A percentile compares a stretch with the other conserved stretches of the same genome.
Conservation (phyloP, 2,888 invertebrate genomes). For the Anthophora plumipes region DNA sequence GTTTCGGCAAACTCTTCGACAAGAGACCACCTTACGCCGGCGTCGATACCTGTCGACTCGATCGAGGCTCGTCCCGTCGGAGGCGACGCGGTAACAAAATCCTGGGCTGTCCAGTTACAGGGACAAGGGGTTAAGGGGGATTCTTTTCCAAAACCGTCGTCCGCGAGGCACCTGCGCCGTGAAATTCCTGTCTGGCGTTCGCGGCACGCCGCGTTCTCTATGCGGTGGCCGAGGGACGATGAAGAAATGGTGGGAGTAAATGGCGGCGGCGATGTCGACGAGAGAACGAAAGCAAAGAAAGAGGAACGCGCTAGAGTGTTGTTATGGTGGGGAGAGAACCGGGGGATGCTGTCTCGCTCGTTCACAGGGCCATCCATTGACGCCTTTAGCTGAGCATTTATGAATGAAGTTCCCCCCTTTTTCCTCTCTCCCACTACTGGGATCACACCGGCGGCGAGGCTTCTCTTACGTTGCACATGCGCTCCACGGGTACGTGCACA, state of each 20-base stretch:
- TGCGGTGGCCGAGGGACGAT: background rate
- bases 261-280: conserved; percentile 38
- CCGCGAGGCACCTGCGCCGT: conserved; percentile 54
- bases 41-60: conserved; percentile 38
- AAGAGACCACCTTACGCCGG: background rate
- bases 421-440: conserved; percentile 47
- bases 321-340: conserved; percentile 54
- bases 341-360: conserved; percentile 72
- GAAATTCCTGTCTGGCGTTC: conserved; percentile 57
- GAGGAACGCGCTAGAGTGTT: conserved; percentile 36
- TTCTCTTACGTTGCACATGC: conserved; percentile 57
- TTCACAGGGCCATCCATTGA: conserved; percentile 82
- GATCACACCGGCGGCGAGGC: conserved; percentile 46
- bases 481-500: conserved; percentile 26
- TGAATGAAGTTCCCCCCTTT: conserved; percentile 80
- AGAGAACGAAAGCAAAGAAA: conserved; percentile 32
- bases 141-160: conserved; percentile 53
- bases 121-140: no score
- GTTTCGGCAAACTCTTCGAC: conserved; percentile 12
- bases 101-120: no score
- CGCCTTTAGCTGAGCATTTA: conserved; percentile 80
- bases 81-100: conserved; percentile 37
- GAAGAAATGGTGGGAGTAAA: conserved; percentile 34
- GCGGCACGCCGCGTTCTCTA: conserved; percentile 22
- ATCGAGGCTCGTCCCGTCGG: background rate